These are phyloP conservation scores for Sinocyclocheilus anshuiensis DNA, from an alignment of 2,113 vertebrate genomes.

Conservation along the genomic window DNA sequence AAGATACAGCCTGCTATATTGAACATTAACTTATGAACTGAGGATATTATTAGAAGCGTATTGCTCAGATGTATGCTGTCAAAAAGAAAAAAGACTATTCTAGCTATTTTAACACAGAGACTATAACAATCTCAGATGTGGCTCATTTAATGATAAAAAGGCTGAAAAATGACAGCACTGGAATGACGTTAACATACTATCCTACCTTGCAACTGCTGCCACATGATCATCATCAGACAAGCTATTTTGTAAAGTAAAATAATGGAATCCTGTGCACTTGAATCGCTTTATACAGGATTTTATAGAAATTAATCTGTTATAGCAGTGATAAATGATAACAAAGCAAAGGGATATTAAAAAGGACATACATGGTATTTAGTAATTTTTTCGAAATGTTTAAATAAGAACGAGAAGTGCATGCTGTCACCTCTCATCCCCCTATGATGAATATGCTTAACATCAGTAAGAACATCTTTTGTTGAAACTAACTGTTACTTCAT, in stretches of 20 bases:
- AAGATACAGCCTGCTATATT: neutral
- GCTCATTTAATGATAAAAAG: neutral
- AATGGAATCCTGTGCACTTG: neutral
- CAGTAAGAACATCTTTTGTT: too few species aligned
- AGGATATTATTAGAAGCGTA: slow-evolving; percentile 21
- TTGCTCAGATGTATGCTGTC: neutral
- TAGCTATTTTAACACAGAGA: neutral
- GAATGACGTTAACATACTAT: neutral
- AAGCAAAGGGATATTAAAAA: neutral
- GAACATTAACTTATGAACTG: neutral
- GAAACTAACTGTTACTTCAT: neutral
- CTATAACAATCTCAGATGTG: neutral
- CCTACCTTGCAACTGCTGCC: neutral
- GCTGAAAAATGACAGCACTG: neutral
- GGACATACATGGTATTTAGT: neutral
- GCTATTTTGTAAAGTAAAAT: neutral
- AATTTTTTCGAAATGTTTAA: neutral
- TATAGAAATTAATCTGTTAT: neutral
- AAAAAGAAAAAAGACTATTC: neutral
- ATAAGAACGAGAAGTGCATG: neutral
- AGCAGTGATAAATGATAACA: neutral
- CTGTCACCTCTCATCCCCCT: too few species aligned
- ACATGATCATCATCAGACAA: neutral
- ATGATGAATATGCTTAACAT: neutral
- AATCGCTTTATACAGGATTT: neutral